A percentile compares a stretch with the other conserved stretches of the same genome.
These are phyloP conservation scores for Semotilus atromaculatus DNA, from an alignment of 2,797 vertebrate genomes.

Conservation along the genomic window DNA sequence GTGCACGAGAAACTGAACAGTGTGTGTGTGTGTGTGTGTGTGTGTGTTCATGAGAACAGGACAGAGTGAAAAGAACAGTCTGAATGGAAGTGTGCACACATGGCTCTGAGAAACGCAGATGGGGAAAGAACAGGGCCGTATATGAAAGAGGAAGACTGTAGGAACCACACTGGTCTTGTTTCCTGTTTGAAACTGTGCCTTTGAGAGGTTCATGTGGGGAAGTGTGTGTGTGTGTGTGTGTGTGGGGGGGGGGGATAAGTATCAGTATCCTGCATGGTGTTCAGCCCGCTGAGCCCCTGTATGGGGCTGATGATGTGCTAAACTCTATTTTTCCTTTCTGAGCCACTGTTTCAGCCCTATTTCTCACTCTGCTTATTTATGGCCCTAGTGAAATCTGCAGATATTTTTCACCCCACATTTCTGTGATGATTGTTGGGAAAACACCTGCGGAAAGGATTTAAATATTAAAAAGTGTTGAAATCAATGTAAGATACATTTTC, in stretches of 20 bases:
- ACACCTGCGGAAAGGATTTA: background rate
- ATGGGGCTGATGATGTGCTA: slow-evolving; percentile 39
- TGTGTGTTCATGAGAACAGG: slow-evolving; percentile 2
- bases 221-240: slow-evolving; percentile 23
- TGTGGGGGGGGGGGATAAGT: background rate
- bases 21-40: background rate
- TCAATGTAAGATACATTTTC: background rate
- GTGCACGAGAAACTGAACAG: slow-evolving; percentile 18
- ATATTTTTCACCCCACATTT: background rate
- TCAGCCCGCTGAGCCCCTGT: background rate
- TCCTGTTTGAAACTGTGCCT: slow-evolving; percentile 59
- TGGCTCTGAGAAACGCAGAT: slow-evolving; percentile 19
- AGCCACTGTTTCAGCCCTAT: slow-evolving; percentile 11
- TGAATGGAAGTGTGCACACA: background rate
- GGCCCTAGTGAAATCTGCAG: background rate
- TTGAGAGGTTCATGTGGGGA: slow-evolving; percentile 48
- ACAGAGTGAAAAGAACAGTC: background rate
- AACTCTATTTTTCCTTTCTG: slow-evolving; percentile 28
- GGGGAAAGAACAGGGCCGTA: background rate
- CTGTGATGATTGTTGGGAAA: too few relatives aligned
- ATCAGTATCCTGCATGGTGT: slow-evolving; percentile 14
- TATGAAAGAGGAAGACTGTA: slow-evolving; percentile 32
- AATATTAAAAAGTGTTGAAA: background rate
- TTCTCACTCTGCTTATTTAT: background rate
- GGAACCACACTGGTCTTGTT: slow-evolving; percentile 27